Evolutionary conservation across 2,113 vertebrate genomes (phyloP).

Genomic region (Toxotes jaculatrix): DNA sequence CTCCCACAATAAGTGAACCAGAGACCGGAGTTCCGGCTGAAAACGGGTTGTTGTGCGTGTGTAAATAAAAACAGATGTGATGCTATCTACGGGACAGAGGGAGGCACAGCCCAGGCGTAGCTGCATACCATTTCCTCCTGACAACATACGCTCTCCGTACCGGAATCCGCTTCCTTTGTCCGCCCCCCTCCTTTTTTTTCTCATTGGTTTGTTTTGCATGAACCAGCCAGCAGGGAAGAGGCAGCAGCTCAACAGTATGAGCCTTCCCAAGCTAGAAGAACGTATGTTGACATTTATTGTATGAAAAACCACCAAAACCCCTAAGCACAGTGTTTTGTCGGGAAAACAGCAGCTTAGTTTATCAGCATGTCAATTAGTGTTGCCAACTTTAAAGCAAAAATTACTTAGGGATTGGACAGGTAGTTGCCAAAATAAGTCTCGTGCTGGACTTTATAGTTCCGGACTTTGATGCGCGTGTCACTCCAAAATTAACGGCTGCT

Average conservation of each 20-base stretch:
- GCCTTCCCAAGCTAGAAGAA: no score
- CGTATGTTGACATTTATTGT: background rate
- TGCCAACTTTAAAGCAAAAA: background rate
- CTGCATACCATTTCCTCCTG: conserved; percentile 55
- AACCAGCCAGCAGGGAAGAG: conserved; percentile 16
- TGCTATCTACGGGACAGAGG: conserved; percentile 37
- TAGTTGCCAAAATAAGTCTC: background rate
- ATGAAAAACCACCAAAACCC: background rate
- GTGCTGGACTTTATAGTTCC: background rate
- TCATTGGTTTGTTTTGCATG: background rate
- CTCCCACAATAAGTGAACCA: background rate
- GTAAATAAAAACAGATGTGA: background rate
- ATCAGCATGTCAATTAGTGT: background rate
- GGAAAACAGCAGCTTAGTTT: background rate
- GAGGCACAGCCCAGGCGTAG: conserved; percentile 24
- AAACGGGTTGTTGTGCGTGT: background rate
- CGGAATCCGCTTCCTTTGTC: conserved; percentile 23
- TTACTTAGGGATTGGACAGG: background rate
- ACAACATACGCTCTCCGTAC: background rate
- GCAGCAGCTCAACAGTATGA: background rate
- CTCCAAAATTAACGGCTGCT: no score
- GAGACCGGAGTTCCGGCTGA: background rate
- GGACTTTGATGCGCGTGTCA: background rate
- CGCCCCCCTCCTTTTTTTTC: background rate
- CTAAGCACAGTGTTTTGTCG: background rate